Evolutionary conservation across 2,797 vertebrate genomes (phyloP).

Genomic region (Macropus fuliginosus): DNA sequence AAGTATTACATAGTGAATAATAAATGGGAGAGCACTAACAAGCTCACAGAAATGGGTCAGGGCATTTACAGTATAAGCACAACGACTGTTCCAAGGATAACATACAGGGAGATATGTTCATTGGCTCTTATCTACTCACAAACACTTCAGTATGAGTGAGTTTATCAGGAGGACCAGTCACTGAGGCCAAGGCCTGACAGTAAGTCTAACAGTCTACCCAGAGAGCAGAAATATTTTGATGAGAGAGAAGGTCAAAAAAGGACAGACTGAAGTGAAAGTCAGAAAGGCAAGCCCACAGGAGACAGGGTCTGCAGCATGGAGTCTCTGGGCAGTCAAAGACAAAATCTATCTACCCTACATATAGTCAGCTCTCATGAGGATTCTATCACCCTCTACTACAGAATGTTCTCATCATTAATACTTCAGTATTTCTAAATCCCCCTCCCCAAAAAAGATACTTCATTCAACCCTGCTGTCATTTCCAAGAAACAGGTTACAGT

Average conservation of each 20-base stretch:
- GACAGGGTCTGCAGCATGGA: neutral
- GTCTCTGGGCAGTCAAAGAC: neutral
- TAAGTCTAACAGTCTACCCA: rapidly evolving
- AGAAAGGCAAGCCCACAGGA: neutral
- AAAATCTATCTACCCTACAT: neutral
- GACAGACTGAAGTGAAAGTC: too few species aligned
- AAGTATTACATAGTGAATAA: neutral
- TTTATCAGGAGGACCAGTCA: neutral
- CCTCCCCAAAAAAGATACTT: neutral
- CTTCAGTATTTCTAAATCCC: neutral
- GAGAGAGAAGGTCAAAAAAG: neutral
- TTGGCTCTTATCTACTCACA: neutral
- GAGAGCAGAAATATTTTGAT: neutral
- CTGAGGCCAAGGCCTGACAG: neutral
- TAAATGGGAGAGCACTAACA: neutral
- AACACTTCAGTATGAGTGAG: neutral
- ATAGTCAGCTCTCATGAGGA: neutral
- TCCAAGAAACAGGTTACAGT: neutral
- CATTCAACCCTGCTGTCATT: neutral
- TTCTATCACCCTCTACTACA: neutral
- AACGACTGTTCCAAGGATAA: neutral
- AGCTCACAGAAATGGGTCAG: neutral
- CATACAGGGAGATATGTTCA: neutral
- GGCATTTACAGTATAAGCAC: neutral
- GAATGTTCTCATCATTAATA: neutral